Percentiles rank a stretch among this genome's conserved stretches.
phyloP scores from a whole-genome alignment of 1,140 invertebrate species.

The Stegodyphus mimosarum region DNA sequence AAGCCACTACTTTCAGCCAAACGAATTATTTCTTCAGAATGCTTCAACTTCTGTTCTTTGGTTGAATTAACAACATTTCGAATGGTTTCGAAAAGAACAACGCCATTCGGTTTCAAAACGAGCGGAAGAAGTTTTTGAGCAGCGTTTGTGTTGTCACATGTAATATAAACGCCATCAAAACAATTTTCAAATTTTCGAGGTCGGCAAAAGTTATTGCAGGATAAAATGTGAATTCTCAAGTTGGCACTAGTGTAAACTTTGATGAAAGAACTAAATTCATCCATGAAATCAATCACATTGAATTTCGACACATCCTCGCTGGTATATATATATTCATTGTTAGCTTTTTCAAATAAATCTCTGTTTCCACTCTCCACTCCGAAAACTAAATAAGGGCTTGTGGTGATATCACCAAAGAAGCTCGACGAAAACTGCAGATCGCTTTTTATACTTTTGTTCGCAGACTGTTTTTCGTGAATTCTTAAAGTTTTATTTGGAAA shows the following conservation, averaged over 20 bases:
- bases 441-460: neutral
- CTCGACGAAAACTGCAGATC: neutral
- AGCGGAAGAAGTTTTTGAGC: neutral
- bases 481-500: conserved; percentile 42
- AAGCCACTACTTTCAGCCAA: conserved; percentile 7
- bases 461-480: neutral
- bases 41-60: conserved; percentile 31
- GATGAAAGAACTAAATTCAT: conserved; percentile 1
- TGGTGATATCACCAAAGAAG: conserved; percentile 46
- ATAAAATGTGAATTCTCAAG: neutral
- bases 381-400: conserved; percentile 37
- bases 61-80: conserved; percentile 51
- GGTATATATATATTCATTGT: conserved; percentile 25
- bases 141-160: conserved; percentile 23
- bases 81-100: conserved; percentile 35
- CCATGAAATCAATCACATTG: conserved; percentile 32
- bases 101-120: conserved; percentile 22
- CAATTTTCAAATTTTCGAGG: conserved; percentile 17
- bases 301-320: conserved; percentile 47
- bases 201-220: neutral
- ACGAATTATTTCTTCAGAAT: conserved; percentile 12
- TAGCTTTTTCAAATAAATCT: conserved; percentile 32
- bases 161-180: conserved; percentile 29
- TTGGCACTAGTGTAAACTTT: neutral
- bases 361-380: conserved; percentile 32